A percentile compares a stretch with the other conserved stretches of the same genome.
Conservation (phyloP, 1,140 invertebrate species). For the Portunus trituberculatus region DNA sequence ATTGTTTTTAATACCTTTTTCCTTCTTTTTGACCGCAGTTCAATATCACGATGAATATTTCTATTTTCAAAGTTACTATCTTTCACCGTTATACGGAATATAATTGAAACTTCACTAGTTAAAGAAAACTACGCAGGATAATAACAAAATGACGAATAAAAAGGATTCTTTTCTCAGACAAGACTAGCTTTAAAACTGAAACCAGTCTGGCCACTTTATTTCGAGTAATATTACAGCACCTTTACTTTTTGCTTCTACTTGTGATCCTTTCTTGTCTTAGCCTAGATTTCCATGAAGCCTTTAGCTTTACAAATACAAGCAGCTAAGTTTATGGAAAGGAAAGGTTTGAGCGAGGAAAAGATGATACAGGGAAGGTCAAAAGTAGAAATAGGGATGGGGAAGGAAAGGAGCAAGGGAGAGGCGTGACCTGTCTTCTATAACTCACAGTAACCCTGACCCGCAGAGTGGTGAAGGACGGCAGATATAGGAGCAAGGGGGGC, state of each 20-base stretch:
- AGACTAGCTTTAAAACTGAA: neutral
- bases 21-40: too few species aligned
- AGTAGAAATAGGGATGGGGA: neutral
- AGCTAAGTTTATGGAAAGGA: neutral
- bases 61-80: too few species aligned
- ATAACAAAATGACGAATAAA: neutral
- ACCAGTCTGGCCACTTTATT: too few species aligned
- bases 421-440: neutral
- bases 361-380: neutral
- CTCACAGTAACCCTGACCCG: neutral
- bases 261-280: neutral
- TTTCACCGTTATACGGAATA: too few species aligned
- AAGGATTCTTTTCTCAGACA: neutral
- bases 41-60: too few species aligned
- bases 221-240: too few species aligned
- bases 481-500: too few species aligned
- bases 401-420: neutral
- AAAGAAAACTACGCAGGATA: neutral
- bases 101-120: neutral
- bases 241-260: too few species aligned
- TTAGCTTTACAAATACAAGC: neutral
- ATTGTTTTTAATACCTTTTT: too few species aligned
- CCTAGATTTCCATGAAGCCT: neutral
- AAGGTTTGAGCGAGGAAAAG: neutral
- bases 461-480: too few species aligned